Evolutionary conservation across 1,140 invertebrate genomes (phyloP), one percentile per base, ranked within the genome.

Genomic region (Drosophila eugracilis): DNA sequence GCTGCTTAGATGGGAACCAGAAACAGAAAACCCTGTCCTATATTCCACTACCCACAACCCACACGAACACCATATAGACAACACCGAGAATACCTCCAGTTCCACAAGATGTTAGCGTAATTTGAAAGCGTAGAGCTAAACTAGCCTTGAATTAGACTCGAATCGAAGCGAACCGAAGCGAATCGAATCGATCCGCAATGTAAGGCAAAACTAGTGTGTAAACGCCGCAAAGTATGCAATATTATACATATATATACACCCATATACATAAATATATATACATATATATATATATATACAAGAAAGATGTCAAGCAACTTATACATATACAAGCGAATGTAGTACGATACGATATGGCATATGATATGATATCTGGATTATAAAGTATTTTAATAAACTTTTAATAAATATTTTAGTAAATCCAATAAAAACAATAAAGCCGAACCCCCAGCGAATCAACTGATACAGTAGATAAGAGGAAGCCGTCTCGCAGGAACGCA

Each of bases 391-490:
- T 85, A 86, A 88, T 86, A 88, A 88, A 86, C 78, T 86, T 86
- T 86, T 86, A 88, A 86, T 86, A 86, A 86, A 86, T 88, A 86
- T 88, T 86, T 86, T 88, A 86, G 83, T 79, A 83, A 81, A 88
- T 78, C 53, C 49, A 65, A 79, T 48, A 49, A 66, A 63, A 66
- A 36, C 15, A 73, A 57, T 47, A 73, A 60, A 66, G 41, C 36
- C 45, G 50, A 62, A 52, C 17, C 36, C 47, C 52, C 52, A 62
- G 36, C 42, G 14, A 70, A 70, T 30, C 32, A 30, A 34, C 37
- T 19, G 59, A 52, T 39, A 3, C 36, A 53, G 55, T 19, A 30
- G n/a, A 28, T 19, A 19, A 34, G 28, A 39, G 28, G 4, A 5
- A 10, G 14, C 5, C 28, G 1, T 4, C 17, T 32, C n/a, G 32